Evolutionary conservation across 64 coral and sea anemone genomes (phyloP).

Genomic region (Pocillopora verrucosa): DNA sequence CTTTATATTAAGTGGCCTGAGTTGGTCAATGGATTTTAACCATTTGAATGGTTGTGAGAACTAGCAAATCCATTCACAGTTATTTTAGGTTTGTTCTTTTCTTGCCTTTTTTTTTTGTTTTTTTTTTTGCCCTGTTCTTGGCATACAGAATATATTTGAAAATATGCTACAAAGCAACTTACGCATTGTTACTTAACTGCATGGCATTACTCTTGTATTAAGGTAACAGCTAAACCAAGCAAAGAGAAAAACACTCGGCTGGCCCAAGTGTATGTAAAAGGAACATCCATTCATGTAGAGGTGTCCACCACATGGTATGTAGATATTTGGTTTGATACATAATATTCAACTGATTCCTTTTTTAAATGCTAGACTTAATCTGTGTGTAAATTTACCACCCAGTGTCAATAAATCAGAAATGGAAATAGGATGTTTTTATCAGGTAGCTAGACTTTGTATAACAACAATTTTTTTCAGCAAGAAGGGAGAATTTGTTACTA

Average conservation of each 20-base stretch:
- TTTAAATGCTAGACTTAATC: background rate
- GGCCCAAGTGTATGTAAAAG: conserved; percentile 88
- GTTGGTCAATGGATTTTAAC: too few species aligned
- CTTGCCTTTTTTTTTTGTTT: too few species aligned
- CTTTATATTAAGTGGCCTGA: too few species aligned
- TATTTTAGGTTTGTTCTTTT: too few species aligned
- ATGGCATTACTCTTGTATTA: background rate
- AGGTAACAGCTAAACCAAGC: conserved; percentile 80
- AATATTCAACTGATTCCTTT: background rate
- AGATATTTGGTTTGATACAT: background rate
- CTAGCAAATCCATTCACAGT: too few species aligned
- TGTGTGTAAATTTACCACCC: background rate
- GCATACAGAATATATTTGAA: background rate
- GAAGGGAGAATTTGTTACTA: too few species aligned
- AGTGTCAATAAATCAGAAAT: too few species aligned
- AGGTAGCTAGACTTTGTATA: background rate
- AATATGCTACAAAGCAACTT: too few species aligned
- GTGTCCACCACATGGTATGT: conserved; percentile 80
- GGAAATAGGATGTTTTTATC: too few species aligned
- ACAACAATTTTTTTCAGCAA: background rate
- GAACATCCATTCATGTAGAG: conserved; percentile 83
- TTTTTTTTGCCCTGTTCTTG: too few species aligned
- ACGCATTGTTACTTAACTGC: too few species aligned
- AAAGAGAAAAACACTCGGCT: conserved; percentile 89
- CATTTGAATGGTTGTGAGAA: too few species aligned